Evolutionary conservation across 2,113 vertebrate genomes (phyloP).

Genomic region (Panthera tigris): DNA sequence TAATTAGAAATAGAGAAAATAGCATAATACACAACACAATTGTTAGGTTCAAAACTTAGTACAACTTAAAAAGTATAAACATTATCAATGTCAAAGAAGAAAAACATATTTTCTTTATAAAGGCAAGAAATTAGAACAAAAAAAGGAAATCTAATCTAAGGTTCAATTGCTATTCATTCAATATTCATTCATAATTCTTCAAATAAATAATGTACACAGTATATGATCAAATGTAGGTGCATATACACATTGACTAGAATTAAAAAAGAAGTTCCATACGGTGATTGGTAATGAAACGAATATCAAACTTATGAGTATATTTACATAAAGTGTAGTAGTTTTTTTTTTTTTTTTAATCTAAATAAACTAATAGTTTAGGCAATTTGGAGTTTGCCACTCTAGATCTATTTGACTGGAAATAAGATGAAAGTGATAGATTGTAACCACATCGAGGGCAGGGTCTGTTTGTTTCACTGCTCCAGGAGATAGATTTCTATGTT

Average conservation of each 20-base stretch:
- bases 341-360: not conserved
- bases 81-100: not conserved
- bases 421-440: not conserved
- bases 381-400: not conserved
- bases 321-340: not conserved
- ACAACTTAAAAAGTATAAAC: not conserved
- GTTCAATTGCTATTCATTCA: not conserved
- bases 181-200: not conserved
- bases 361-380: not conserved
- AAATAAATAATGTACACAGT: not conserved
- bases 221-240: not conserved
- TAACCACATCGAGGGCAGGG: rapidly evolving
- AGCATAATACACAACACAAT: not conserved
- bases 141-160: not conserved
- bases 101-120: not conserved
- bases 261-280: not conserved
- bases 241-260: not conserved
- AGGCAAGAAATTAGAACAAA: not conserved
- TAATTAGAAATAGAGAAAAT: not conserved
- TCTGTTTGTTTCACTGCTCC: not conserved
- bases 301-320: not conserved
- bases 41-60: not conserved
- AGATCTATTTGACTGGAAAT: not conserved
- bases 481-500: not conserved
- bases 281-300: not conserved